A percentile compares a stretch with the other conserved stretches of the same genome.
Conservation (phyloP, 2,888 invertebrate genomes). For the Theretra japonica region DNA sequence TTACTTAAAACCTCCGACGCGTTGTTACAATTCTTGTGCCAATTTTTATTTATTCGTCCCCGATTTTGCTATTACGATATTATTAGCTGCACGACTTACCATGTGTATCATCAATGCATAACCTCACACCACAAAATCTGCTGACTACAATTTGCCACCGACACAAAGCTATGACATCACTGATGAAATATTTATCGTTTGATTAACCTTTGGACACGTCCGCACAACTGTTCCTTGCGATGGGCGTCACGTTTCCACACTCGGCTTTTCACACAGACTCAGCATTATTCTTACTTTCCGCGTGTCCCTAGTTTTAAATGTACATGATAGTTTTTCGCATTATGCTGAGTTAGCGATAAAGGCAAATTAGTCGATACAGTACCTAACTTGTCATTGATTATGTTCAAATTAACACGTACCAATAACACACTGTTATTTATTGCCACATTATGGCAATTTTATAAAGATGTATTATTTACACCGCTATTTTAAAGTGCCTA, state of each 20-base stretch:
- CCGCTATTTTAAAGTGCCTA: too few species aligned
- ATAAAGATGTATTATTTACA: too few species aligned
- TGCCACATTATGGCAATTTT: too few species aligned
- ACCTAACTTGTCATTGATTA: too few species aligned
- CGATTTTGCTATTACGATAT: too few species aligned
- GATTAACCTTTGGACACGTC: slow-evolving; percentile 57
- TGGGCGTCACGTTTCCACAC: slow-evolving; percentile 60
- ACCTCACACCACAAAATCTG: background rate
- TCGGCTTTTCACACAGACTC: slow-evolving; percentile 56
- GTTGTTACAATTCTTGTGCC: too few species aligned
- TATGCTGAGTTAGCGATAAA: background rate
- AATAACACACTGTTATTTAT: too few species aligned
- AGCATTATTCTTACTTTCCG: slow-evolving; percentile 49
- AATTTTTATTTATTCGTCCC: too few species aligned
- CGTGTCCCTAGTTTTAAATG: slow-evolving; percentile 26
- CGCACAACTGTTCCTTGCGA: slow-evolving; percentile 48
- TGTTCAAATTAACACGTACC: too few species aligned
- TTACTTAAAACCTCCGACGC: too few species aligned
- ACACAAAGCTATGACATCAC: slow-evolving; percentile 58
- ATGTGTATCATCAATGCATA: too few species aligned
- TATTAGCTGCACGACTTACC: too few species aligned
- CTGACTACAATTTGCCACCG: slow-evolving; percentile 11
- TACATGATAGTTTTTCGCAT: background rate
- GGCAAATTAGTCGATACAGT: background rate
- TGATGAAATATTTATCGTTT: slow-evolving; percentile 56